A percentile compares a stretch with the other conserved stretches of the same genome.
phyloP scores from a whole-genome alignment of 2,888 invertebrate genomes.

The Temnothorax unifasciatus region DNA sequence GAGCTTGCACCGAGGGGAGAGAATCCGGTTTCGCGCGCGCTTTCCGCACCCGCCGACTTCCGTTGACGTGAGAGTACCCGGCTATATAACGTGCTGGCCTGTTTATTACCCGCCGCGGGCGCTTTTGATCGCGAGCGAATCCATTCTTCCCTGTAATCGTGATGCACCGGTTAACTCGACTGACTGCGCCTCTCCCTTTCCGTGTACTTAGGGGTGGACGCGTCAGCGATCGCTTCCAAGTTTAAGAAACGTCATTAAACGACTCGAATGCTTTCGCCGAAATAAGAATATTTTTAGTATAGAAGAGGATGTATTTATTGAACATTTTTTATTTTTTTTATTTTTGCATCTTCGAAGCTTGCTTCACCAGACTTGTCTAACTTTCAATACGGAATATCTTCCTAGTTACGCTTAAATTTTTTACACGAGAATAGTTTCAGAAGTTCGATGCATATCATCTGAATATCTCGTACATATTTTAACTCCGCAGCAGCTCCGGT shows the following conservation, averaged over 20 bases:
- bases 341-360: neutral
- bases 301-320: neutral
- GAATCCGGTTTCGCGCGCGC: constrained; percentile 65
- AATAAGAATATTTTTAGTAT: neutral
- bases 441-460: neutral
- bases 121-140: constrained; percentile 33
- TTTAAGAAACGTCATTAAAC: neutral
- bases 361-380: neutral
- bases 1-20: constrained; percentile 63
- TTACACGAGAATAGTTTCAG: neutral
- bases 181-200: neutral
- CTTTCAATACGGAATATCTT: constrained; percentile 14
- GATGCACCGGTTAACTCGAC: constrained; percentile 33
- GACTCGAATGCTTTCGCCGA: neutral
- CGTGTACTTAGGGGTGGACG: neutral
- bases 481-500: neutral
- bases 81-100: constrained; percentile 47
- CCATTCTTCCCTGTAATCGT: constrained; percentile 47
- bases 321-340: neutral
- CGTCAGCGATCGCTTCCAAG: neutral
- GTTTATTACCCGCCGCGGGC: constrained; percentile 59
- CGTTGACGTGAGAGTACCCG: constrained; percentile 73
- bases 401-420: constrained; percentile 16
- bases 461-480: constrained; percentile 24
- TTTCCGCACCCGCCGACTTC: constrained; percentile 77